phyloP scores from a whole-genome alignment of 2,797 vertebrate genomes.

The Rhinogobio ventralis region DNA sequence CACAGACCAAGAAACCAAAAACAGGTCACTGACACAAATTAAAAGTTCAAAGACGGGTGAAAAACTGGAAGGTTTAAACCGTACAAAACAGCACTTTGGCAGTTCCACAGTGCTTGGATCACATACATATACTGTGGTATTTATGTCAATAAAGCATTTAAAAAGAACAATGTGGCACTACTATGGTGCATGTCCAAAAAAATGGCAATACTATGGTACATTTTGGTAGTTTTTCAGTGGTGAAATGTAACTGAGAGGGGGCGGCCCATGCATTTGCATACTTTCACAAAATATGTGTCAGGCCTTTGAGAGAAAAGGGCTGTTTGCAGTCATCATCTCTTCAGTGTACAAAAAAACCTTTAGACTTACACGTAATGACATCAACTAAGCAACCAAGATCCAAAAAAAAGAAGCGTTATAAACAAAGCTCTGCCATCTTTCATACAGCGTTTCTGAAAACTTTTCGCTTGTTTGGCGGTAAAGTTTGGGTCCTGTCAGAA shows the following conservation, averaged over 20 bases:
- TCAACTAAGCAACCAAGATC: background rate
- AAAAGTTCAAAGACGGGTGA: slow-evolving; percentile 9
- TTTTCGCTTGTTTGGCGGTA: slow-evolving; percentile 17
- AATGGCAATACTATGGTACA: background rate
- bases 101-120: background rate
- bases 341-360: background rate
- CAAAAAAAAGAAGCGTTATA: background rate
- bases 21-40: background rate
- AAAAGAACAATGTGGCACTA: background rate
- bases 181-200: background rate
- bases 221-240: background rate
- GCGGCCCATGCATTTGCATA: background rate
- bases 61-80: background rate
- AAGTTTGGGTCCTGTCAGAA: slow-evolving; percentile 34
- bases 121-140: background rate
- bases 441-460: slow-evolving; percentile 16
- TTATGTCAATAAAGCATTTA: background rate
- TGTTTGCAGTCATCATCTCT: background rate
- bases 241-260: background rate
- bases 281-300: background rate
- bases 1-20: background rate
- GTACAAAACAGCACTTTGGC: background rate
- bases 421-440: slow-evolving; percentile 14
- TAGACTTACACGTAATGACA: background rate
- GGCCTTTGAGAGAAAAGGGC: background rate